A percentile compares a stretch with the other conserved stretches of the same genome.
Evolutionary conservation across 2,113 vertebrate genomes (phyloP).

Genomic region (Scartelaos histophorus): DNA sequence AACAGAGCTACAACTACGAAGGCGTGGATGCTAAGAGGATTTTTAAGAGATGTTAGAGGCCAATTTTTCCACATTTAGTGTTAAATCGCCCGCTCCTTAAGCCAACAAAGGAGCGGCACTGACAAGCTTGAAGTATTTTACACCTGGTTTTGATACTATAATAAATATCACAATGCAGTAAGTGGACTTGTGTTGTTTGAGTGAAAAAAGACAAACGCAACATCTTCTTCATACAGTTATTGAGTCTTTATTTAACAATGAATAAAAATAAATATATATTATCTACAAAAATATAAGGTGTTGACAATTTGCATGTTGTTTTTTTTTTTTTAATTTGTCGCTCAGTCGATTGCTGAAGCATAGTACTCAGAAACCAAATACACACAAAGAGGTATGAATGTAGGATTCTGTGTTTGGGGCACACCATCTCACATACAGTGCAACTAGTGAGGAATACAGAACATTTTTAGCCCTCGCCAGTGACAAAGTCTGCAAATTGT

Average conservation of each 20-base stretch:
- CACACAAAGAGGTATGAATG: slow-evolving; percentile 29
- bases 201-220: slow-evolving; percentile 10
- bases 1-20: slow-evolving; percentile 87
- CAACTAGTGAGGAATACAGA: slow-evolving; percentile 21
- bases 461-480: no score
- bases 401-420: slow-evolving; percentile 25
- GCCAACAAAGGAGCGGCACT: neutral
- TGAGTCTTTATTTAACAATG: slow-evolving; percentile 77
- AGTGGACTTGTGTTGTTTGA: slow-evolving; percentile 4
- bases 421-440: slow-evolving; percentile 13
- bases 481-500: no score
- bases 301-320: slow-evolving; percentile 63
- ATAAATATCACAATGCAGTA: slow-evolving; percentile 48
- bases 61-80: slow-evolving; percentile 20
- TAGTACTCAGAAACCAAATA: slow-evolving; percentile 37
- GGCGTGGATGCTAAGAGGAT: slow-evolving; percentile 89
- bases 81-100: slow-evolving; percentile 5
- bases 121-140: neutral
- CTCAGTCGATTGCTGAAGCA: slow-evolving; percentile 45
- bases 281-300: slow-evolving; percentile 79
- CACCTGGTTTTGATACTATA: slow-evolving; percentile 61
- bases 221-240: slow-evolving; percentile 60
- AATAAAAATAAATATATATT: slow-evolving; percentile 80
- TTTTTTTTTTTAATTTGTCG: slow-evolving; percentile 38
- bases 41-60: slow-evolving; percentile 83